Conservation (phyloP, 2,113 vertebrate species). For the Paedocypris sp. region DNA sequence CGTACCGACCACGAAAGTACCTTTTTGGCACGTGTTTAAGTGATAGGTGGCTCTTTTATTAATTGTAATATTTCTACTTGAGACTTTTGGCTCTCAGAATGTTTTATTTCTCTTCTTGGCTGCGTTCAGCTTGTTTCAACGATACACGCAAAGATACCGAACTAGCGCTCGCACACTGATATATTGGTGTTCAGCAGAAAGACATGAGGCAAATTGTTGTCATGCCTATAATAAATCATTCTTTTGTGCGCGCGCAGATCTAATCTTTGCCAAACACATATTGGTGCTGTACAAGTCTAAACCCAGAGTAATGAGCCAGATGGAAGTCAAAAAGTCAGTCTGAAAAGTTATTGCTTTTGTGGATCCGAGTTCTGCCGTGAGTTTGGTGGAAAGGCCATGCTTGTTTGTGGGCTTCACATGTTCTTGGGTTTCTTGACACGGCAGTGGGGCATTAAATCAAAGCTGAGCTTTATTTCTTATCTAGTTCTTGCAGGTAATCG, state of each 20-base stretch:
- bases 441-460: not conserved
- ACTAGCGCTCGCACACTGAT: no score
- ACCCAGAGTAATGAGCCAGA: conserved; percentile 39
- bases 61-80: no score
- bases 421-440: not conserved
- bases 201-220: not conserved
- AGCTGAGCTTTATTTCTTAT: not conserved
- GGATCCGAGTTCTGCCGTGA: no score
- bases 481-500: not conserved
- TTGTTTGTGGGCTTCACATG: not conserved
- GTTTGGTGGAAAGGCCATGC: not conserved
- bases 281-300: conserved; percentile 48
- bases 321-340: conserved; percentile 35
- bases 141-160: no score
- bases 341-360: no score
- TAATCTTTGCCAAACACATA: conserved; percentile 39
- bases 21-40: no score
- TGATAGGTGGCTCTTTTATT: no score
- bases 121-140: no score
- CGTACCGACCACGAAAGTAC: no score
- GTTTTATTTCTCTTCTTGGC: no score
- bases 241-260: not conserved
- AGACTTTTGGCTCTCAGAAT: no score
- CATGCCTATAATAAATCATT: not conserved
- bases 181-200: no score